Evolutionary conservation across 2,797 vertebrate genomes (phyloP), one percentile per base, ranked within the genome.

Genomic region (Mionectes olivaceus): DNA sequence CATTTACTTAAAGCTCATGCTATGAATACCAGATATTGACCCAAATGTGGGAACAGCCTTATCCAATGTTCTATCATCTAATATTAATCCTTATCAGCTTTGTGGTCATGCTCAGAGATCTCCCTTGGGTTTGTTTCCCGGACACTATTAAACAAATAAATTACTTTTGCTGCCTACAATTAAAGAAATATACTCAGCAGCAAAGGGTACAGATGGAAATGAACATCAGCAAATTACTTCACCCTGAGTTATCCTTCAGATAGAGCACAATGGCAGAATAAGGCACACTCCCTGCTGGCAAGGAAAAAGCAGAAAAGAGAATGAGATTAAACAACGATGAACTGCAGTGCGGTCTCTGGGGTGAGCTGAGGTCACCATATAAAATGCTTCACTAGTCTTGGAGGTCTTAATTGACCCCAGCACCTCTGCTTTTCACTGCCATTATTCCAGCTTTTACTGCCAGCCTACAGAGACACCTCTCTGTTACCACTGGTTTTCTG

Each of bases 21-120:
- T 88, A 75, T 90, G 82, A 92, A 90, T 71, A 88, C 74, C n/a
- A 75, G 46, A 71, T 87, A 92, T 75, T 92, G 88, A 94, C 74
- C 70, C 50, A 90, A 89, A 79, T 69, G 28, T 78, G 63, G 35
- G n/a, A 79, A 87, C 44, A 69, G 43, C 77, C 15, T 86, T 92
- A 65, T 75, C n/a, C 69, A 78, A 1, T 33, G 11, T 69, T 92
- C n/a, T 81, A 13, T 60, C 69, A 83, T 25, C 77, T 81, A 65
- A 84, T 59, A 81, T 93, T 82, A 94, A 90, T 93, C 80, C 87
- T 81, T 79, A 83, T 81, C 80, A 84, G 70, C 80, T 88, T 50
- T 96, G 80, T 43, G 83, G 80, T n/a, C 5, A 1, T 68, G 46
- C 53, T 73, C 61, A 88, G 70, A 87, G 30, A 47, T 65, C 46